phyloP scores from a whole-genome alignment of 2,113 vertebrate species.

The Poecile atricapillus region DNA sequence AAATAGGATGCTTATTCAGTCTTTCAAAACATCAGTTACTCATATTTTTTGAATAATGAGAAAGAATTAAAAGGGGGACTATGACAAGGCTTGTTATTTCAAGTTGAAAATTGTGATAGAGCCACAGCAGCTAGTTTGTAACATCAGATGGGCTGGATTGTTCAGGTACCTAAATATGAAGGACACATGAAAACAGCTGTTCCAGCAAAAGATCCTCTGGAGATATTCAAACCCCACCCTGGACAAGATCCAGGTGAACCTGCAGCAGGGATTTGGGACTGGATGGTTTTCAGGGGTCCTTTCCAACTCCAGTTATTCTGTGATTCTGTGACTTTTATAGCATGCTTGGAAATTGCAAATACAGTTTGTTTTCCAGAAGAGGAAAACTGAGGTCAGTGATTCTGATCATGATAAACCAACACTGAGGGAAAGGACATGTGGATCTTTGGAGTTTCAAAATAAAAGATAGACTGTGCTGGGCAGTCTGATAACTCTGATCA shows the following conservation, averaged over 20 bases:
- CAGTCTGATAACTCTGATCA: not conserved
- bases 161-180: not conserved
- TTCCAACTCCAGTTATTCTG: not conserved
- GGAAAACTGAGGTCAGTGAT: not conserved
- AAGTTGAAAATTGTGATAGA: not conserved
- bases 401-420: not conserved
- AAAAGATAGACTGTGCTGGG: not conserved
- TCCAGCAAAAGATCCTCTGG: not conserved
- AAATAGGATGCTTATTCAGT: not conserved
- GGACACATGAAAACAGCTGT: not conserved
- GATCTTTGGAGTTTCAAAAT: not conserved
- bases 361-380: not conserved
- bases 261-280: not conserved
- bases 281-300: not conserved
- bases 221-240: not conserved
- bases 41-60: not conserved
- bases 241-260: not conserved
- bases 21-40: not conserved
- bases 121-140: not conserved
- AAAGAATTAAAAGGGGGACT: not conserved
- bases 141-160: not conserved
- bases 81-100: not conserved
- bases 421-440: not conserved
- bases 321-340: not conserved
- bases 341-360: not conserved